Percentiles rank a stretch among this genome's conserved stretches.
phyloP scores from a whole-genome alignment of 2,797 vertebrate species.

The Hyperoplus lanceolatus region DNA sequence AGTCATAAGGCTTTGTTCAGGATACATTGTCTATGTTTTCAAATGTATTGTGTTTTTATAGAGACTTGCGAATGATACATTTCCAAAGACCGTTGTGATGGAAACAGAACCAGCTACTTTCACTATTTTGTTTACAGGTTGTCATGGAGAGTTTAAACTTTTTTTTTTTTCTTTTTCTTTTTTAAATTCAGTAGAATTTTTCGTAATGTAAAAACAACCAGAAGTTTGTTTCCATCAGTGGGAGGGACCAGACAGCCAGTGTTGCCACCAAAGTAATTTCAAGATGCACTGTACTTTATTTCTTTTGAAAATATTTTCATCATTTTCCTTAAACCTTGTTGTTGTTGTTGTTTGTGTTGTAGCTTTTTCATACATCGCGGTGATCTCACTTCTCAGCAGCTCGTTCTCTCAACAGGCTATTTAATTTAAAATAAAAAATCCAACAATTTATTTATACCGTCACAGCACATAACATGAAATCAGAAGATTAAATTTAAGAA shows the following conservation, averaged over 20 bases:
- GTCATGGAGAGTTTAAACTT: constrained; percentile 33
- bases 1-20: no score
- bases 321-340: neutral
- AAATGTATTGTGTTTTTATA: neutral
- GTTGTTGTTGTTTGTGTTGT: constrained; percentile 44
- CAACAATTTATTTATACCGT: constrained; percentile 88
- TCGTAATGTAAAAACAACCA: constrained; percentile 20
- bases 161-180: neutral
- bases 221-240: constrained; percentile 42
- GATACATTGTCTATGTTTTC: neutral
- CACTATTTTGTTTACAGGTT: constrained; percentile 68
- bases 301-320: constrained; percentile 45
- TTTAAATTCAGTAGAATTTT: constrained; percentile 22
- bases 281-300: constrained; percentile 85
- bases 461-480: constrained; percentile 85
- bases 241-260: constrained; percentile 47
- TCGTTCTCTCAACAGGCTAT: constrained; percentile 76
- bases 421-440: constrained; percentile 83
- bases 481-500: constrained; percentile 79
- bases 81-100: constrained; percentile 56
- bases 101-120: constrained; percentile 28
- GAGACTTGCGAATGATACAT: constrained; percentile 15
- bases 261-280: constrained; percentile 76
- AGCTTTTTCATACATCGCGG: constrained; percentile 56
- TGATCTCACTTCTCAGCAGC: constrained; percentile 68